phyloP scores from a whole-genome alignment of 1,140 invertebrate genomes.

The Eubasilissa regina region DNA sequence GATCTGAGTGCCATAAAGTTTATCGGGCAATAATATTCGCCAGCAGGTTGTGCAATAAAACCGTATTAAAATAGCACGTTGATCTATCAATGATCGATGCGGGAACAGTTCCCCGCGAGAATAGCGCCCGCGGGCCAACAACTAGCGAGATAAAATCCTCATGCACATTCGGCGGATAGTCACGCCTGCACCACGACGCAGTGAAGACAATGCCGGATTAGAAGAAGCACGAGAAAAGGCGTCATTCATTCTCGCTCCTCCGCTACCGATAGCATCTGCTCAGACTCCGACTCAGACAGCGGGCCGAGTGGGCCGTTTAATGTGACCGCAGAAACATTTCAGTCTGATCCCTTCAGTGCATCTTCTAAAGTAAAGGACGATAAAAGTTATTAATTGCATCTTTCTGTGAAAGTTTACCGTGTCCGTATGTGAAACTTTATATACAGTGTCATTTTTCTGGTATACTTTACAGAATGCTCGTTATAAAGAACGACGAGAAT shows the following conservation, averaged over 20 bases:
- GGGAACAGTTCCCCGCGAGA: constrained; percentile 34
- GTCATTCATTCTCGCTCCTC: not conserved
- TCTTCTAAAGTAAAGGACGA: constrained; percentile 3
- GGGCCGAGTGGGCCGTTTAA: not conserved
- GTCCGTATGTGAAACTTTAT: constrained; percentile 4
- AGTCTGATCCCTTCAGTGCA: not conserved
- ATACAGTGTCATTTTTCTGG: not conserved
- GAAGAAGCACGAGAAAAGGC: not conserved
- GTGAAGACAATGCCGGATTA: constrained; percentile 19
- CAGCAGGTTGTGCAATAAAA: constrained; percentile 24
- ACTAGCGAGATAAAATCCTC: constrained; percentile 25
- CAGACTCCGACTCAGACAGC: not conserved
- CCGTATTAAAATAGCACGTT: constrained; percentile 40
- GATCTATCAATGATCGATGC: constrained; percentile 41
- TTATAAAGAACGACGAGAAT: constrained; percentile 5
- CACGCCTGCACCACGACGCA: constrained; percentile 23
- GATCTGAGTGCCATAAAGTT: constrained; percentile 25
- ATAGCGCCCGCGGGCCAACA: constrained; percentile 10
- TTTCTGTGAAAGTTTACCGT: constrained; percentile 6
- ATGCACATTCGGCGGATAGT: constrained; percentile 39
- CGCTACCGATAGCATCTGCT: not conserved
- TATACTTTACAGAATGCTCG: not conserved
- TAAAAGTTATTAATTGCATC: constrained; percentile 24
- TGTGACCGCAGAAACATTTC: not conserved
- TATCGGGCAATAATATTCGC: constrained; percentile 31